Percentiles rank a stretch among this genome's conserved stretches.
Conservation (phyloP, 2,113 vertebrate species). For the Tinamus guttatus region DNA sequence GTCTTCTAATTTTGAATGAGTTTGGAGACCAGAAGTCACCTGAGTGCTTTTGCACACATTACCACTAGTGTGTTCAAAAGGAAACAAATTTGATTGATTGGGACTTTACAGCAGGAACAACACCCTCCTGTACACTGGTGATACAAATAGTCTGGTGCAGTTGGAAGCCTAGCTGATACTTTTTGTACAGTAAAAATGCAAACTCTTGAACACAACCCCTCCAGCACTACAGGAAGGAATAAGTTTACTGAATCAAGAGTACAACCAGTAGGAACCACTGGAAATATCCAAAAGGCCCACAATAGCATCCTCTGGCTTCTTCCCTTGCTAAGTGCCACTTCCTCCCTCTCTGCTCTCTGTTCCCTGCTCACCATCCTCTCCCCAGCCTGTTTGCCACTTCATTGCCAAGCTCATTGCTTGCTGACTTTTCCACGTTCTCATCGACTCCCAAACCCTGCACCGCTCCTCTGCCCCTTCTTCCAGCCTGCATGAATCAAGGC, state of each 20-base stretch:
- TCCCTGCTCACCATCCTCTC: neutral
- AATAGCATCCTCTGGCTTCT: neutral
- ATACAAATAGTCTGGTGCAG: neutral
- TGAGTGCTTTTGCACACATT: neutral
- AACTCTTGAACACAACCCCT: neutral
- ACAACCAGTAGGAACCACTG: neutral
- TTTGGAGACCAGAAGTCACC: neutral
- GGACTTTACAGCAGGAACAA: neutral
- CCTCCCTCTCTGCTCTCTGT: neutral
- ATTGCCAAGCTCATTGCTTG: neutral
- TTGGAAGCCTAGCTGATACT: neutral
- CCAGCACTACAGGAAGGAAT: neutral
- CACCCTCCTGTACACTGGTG: neutral
- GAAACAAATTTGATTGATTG: neutral
- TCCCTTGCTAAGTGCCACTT: neutral
- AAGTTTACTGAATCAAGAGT: neutral
- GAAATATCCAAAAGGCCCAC: neutral
- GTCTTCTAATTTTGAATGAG: neutral
- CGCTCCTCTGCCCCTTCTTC: neutral
- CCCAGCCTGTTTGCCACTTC: neutral
- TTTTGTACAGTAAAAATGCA: neutral
- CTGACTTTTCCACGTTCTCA: neutral
- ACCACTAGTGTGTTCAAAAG: neutral
- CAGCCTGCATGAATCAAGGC: neutral
- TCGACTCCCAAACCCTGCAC: rapidly evolving